Evolutionary conservation across 1,140 invertebrate genomes (phyloP).

Genomic region (Drosophila funebris): DNA sequence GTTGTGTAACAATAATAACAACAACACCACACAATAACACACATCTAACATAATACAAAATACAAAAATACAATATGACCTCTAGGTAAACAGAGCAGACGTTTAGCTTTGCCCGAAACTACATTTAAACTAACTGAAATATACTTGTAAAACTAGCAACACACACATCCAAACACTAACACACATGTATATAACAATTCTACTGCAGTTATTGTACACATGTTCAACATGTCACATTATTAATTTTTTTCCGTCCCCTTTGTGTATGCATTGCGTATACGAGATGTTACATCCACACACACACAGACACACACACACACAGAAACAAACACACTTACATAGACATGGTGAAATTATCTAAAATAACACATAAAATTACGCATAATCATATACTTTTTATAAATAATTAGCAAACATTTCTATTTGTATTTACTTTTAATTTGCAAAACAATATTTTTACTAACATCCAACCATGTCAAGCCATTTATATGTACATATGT

Average conservation of each 20-base stretch:
- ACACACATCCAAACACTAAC: conserved; percentile 8
- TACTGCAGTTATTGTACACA: conserved; percentile 36
- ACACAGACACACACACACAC: conserved; percentile 3
- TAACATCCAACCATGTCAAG: conserved; percentile 16
- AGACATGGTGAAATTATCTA: conserved; percentile 35
- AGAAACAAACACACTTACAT: conserved; percentile 5
- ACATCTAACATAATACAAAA: conserved; percentile 20
- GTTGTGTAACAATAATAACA: conserved; percentile 5
- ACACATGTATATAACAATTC: conserved; percentile 14
- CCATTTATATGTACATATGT: conserved; percentile 9
- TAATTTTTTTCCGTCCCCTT: conserved; percentile 29
- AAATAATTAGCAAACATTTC: conserved; percentile 36
- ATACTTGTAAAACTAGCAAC: conserved; percentile 32
- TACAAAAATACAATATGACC: conserved; percentile 37
- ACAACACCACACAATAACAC: conserved; percentile 28
- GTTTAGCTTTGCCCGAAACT: conserved; percentile 19
- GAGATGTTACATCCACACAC: conserved; percentile 7
- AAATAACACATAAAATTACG: conserved; percentile 47
- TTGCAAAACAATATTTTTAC: conserved; percentile 22
- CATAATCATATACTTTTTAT: conserved; percentile 44
- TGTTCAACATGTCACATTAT: conserved; percentile 48
- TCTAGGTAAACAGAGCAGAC: conserved; percentile 57
- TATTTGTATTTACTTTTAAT: conserved; percentile 26
- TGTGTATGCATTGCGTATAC: conserved; percentile 31
- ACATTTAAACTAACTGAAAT: conserved; percentile 20